Evolutionary conservation across 1,140 invertebrate genomes (phyloP).

Genomic region (Leptinotarsa defecta): DNA sequence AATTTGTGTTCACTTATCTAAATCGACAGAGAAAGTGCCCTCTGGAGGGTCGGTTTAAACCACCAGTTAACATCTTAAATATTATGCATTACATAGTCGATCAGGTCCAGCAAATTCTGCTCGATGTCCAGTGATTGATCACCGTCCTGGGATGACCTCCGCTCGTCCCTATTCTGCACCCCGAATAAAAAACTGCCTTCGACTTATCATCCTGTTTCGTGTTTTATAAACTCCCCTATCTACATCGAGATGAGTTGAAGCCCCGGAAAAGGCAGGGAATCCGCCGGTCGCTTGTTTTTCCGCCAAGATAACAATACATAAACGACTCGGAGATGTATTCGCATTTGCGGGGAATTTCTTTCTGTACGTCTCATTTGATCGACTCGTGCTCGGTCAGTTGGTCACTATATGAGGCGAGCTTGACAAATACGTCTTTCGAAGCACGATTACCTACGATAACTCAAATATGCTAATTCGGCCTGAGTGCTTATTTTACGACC

Average conservation of each 20-base stretch:
- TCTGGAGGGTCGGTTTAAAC: constrained; percentile 54
- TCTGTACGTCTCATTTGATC: constrained; percentile 48
- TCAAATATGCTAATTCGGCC: constrained; percentile 42
- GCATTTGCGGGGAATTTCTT: constrained; percentile 54
- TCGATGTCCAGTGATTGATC: constrained; percentile 54
- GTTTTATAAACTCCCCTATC: constrained; percentile 49
- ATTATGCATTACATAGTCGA: constrained; percentile 56
- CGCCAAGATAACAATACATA: constrained; percentile 48
- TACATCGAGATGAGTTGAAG: constrained; percentile 36
- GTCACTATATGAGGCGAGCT: constrained; percentile 51
- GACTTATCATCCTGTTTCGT: constrained; percentile 50
- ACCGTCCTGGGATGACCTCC: constrained; percentile 46
- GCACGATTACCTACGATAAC: constrained; percentile 39
- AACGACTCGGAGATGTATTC: constrained; percentile 54
- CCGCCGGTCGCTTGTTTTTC: constrained; percentile 45
- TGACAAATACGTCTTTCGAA: constrained; percentile 48
- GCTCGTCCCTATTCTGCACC: constrained; percentile 31
- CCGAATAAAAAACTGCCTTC: constrained; percentile 48
- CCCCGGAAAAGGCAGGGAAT: constrained; percentile 38
- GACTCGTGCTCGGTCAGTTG: constrained; percentile 51
- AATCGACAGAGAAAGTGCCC: constrained; percentile 49
- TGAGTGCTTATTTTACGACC: constrained; percentile 5
- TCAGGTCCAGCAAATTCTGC: constrained; percentile 44
- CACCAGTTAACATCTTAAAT: constrained; percentile 57
- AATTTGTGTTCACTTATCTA: constrained; percentile 47